Conservation (phyloP, 1,140 invertebrate genomes). For the Drosophila novamexicana region DNA sequence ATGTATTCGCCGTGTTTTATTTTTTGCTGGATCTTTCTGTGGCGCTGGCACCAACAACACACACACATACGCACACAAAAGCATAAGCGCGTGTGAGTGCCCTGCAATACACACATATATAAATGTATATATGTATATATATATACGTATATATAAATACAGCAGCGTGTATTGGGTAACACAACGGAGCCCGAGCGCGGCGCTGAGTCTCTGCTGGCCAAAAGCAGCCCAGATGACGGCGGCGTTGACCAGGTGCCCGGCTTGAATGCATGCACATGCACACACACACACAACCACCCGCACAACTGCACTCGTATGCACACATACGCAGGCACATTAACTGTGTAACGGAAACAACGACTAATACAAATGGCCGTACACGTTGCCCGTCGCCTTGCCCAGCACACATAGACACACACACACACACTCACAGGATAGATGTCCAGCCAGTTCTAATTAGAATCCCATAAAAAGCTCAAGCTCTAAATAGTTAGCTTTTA, state of each 20-base stretch:
- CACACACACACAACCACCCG: conserved; percentile 33
- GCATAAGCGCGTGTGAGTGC: conserved; percentile 9
- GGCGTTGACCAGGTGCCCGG: conserved; percentile 65
- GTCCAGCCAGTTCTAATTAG: conserved; percentile 39
- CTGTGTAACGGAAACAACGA: conserved; percentile 68
- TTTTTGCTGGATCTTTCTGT: conserved; percentile 82
- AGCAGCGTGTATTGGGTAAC: conserved; percentile 75
- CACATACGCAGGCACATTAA: conserved; percentile 16
- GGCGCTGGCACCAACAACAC: conserved; percentile 67
- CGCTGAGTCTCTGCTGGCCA: conserved; percentile 45
- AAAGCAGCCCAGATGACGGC: conserved; percentile 53
- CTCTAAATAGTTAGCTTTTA: conserved; percentile 6
- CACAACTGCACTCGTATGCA: conserved; percentile 51
- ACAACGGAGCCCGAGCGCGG: conserved; percentile 28
- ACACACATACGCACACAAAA: conserved; percentile 18
- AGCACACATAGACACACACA: conserved; percentile 39
- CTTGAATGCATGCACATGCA: conserved; percentile 46
- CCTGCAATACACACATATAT: conserved; percentile 27
- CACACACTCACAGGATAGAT: conserved; percentile 24
- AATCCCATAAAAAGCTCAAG: conserved; percentile 23
- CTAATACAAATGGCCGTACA: conserved; percentile 51
- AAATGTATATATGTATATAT: conserved; percentile 19
- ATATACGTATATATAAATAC: conserved; percentile 40
- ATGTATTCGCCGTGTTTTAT: conserved; percentile 63
- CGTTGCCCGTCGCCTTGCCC: conserved; percentile 47